Evolutionary conservation across 2,888 invertebrate genomes (phyloP).

Genomic region (Venusia cambrica): DNA sequence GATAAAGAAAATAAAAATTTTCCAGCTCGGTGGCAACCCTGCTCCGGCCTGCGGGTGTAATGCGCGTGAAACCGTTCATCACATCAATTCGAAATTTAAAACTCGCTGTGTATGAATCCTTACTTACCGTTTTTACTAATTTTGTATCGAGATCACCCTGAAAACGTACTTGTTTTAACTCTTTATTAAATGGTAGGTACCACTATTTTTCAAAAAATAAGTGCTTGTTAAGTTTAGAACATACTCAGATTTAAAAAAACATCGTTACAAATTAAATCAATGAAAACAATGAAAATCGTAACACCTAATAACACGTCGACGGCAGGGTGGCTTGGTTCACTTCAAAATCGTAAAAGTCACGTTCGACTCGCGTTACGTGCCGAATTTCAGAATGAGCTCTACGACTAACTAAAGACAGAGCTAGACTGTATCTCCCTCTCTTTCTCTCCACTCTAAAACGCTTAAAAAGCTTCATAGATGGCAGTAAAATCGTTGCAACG

Average conservation of each 20-base stretch:
- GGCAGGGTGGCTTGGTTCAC: too few relatives aligned
- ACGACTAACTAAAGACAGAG: conserved; percentile 37
- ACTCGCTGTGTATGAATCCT: conserved; percentile 28
- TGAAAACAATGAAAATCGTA: conserved; percentile 2
- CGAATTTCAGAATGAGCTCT: conserved; percentile 47
- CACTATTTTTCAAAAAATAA: too few relatives aligned
- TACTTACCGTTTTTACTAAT: conserved; percentile 10
- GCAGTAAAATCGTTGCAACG: conserved; percentile 75
- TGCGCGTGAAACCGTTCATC: conserved; percentile 61
- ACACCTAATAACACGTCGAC: too few relatives aligned
- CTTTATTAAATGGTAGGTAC: too few relatives aligned
- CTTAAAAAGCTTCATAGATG: conserved; percentile 79
- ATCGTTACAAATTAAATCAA: too few relatives aligned
- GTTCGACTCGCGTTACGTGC: conserved; percentile 21
- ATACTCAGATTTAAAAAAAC: too few relatives aligned
- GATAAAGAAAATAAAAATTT: conserved; percentile 18
- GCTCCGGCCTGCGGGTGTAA: conserved; percentile 43
- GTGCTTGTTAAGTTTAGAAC: too few relatives aligned
- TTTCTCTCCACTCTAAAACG: conserved; percentile 58
- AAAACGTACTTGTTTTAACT: too few relatives aligned
- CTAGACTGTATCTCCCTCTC: conserved; percentile 39
- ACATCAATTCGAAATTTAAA: conserved; percentile 47
- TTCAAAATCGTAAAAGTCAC: conserved; percentile 2
- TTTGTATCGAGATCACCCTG: conserved; percentile 5
- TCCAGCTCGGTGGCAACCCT: conserved; percentile 38